A percentile compares a stretch with the other conserved stretches of the same genome.
Conservation (phyloP, 1,140 invertebrate genomes). For the Drosophila lacteicornis region DNA sequence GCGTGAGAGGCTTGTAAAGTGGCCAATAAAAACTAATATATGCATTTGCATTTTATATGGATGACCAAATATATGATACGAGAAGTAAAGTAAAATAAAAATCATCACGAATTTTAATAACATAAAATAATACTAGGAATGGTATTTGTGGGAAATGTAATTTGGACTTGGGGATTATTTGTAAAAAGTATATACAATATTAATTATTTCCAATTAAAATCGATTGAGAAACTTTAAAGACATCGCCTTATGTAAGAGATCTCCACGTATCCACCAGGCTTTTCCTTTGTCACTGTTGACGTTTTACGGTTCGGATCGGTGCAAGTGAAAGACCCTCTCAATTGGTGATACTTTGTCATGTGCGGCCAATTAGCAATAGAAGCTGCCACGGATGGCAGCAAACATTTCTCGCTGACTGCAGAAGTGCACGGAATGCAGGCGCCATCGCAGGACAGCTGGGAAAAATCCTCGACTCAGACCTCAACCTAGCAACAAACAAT, state of each 20-base stretch:
- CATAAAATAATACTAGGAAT: too few relatives aligned
- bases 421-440: conserved; percentile 28
- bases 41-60: background rate
- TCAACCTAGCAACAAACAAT: conserved; percentile 35
- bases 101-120: too few relatives aligned
- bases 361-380: conserved; percentile 74
- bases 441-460: conserved; percentile 13
- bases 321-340: conserved; percentile 20
- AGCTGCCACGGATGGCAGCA: conserved; percentile 50
- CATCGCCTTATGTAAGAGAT: background rate
- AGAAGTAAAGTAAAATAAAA: too few relatives aligned
- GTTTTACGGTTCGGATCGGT: conserved; percentile 22
- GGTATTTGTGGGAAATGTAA: too few relatives aligned
- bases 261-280: background rate
- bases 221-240: background rate
- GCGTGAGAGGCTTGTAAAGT: conserved; percentile 2
- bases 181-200: too few relatives aligned
- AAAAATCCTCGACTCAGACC: conserved; percentile 23
- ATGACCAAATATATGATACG: background rate
- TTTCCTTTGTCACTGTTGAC: conserved; percentile 28
- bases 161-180: too few relatives aligned
- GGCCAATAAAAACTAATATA: conserved; percentile 1
- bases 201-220: background rate
- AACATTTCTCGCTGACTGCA: conserved; percentile 67
- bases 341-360: conserved; percentile 73